Percentiles rank a stretch among this genome's conserved stretches.
Conservation (phyloP, 2,113 vertebrate genomes). For the Otis tarda region DNA sequence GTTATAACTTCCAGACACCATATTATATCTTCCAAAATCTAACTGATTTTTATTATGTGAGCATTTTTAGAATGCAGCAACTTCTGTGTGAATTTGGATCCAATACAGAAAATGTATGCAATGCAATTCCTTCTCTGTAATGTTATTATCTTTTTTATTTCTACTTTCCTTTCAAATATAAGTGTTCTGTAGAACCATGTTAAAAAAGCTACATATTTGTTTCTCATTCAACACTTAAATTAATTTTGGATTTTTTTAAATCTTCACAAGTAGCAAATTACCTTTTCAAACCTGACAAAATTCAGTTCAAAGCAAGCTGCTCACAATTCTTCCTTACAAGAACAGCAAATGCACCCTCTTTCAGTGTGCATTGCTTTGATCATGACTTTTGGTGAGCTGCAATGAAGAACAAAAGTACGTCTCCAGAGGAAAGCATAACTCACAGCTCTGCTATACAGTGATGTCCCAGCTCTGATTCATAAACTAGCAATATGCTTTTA, state of each 20-base stretch:
- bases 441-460: rapidly evolving
- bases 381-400: neutral
- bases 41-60: neutral
- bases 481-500: neutral
- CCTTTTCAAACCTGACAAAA: neutral
- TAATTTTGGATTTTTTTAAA: neutral
- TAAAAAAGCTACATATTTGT: neutral
- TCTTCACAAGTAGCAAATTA: neutral
- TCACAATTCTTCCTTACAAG: neutral
- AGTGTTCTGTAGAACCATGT: neutral
- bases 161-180: neutral
- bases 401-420: neutral
- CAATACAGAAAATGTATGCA: neutral
- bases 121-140: neutral
- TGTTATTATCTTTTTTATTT: neutral
- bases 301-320: neutral
- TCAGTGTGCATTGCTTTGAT: neutral
- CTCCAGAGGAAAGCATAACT: neutral
- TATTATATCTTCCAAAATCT: neutral
- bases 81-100: neutral
- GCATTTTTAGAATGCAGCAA: neutral
- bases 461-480: neutral
- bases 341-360: neutral
- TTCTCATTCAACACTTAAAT: neutral
- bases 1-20: neutral